Base-by-base conservation (phyloP, 2,113 vertebrate species). In the Ranitomeya variabilis region DNA sequence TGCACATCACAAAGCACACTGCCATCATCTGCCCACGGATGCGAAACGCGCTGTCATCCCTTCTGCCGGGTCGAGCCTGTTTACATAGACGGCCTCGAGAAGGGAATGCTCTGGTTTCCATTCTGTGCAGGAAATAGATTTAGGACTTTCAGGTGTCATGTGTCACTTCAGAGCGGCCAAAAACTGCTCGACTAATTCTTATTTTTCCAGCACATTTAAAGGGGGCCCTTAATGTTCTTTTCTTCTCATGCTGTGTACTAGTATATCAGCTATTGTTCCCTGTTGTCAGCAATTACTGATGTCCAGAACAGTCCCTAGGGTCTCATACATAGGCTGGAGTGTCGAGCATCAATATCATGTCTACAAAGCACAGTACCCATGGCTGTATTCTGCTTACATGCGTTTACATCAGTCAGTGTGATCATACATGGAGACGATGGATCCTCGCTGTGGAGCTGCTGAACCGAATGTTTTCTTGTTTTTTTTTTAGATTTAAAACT, bases 1-100 rank as follows among this genome's bases (percentile, higher is more conserved):
- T 88, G 91, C 90, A 90, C 90, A 92, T 93, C 93, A 92, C 91
- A 94, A 90, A 88, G 91, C 93, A 92, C 90, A 90, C 90, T 93
- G 89, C 64, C 60, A 67, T 91, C 89, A 89, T 92, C 91, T 76
- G 86, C 90, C 89, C 62, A 85, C 87, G 52, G 86, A 90, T 91
- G 89, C 90, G 89, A 87, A 91, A 85, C 86, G 90, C 66, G 10
- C 7, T 88, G 89, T 89, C 89, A 59, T 91, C 91, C 91, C 45
- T 51, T 37, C 90, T 85, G 87, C 90, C 60, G 74, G 86, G 83
- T 31, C 6, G 81, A 52, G 81, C 62, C 19, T 69, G 81, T 83
- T 67, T 67, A 67, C 45, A 83, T 14, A 67, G 57, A 80, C 37
- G 2, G 37, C n/a, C 57, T 5, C 9, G 80, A 62, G 31, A 54